Base-by-base conservation (phyloP, 2,888 invertebrate genomes). In the Calephelis perditalis region DNA sequence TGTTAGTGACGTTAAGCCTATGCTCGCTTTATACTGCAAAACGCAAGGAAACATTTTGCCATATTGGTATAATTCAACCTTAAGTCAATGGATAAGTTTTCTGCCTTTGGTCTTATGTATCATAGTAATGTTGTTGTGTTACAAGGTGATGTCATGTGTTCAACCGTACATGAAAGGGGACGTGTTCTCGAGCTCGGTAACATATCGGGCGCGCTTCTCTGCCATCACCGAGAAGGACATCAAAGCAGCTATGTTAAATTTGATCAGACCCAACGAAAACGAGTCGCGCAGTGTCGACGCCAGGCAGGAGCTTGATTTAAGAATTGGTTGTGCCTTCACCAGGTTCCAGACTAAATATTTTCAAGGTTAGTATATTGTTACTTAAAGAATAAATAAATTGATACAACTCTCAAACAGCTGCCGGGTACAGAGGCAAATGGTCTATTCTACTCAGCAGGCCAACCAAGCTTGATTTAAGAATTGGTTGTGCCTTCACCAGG, bases 241-340 rank as follows among this genome's bases (percentile, higher is more conserved):
- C 49, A 98, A 97, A 79, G 94, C 94, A 10, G 99, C 99, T 0
- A 96, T 99, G 94, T 92, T 93, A 59, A 95, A 93, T 75, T 91
- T 99, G 35, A 94, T 93, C 0, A 92, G 93, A 71, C 99, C 99
- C 0, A 99, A 99, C 84, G 96, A 98, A 84, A 98, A 99, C 83
- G 98, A 99, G 82, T 96, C 99, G 0, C 93, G 94, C 70, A 98
- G 98, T 74, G 99, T 99, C 0, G 98, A 98, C 83, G 99, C 99
- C 0, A 91, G 99, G 5, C 99, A 99, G 81, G 99, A 99, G 83
- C 85, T 99, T 7, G 99, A 99, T 92, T 86, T 99, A 61, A 92
- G 99, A 66, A 98, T 99, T 77, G 99, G 99, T 15, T 99, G 99
- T 85, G 98, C 99, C 44, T 99, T 99, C 80, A 99, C 99, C 0